Evolutionary conservation across 2,797 vertebrate genomes (phyloP), one percentile per base, ranked within the genome.

Genomic region (Botia almorhae): DNA sequence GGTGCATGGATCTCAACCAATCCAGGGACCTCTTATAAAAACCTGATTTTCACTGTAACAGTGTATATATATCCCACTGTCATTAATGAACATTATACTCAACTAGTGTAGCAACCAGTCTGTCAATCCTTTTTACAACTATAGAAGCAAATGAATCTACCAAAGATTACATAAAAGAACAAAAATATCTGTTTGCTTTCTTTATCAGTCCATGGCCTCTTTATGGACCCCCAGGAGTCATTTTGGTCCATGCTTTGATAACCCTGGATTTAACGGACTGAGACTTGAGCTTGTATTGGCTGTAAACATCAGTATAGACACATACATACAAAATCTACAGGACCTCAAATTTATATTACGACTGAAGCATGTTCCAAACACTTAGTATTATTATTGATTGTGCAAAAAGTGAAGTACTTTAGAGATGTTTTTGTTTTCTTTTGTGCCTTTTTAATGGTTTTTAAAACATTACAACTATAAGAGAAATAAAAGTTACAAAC

Each of bases 401-500:
- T 53, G 16, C 51, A 14, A 63, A 71, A 63, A 53, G 17, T 61
- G 72, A 33, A 61, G 7, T 46, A 10, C 48, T 55, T 70, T 26
- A 29, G 36, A 68, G 33, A 36, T 19, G n/a, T 58, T 65, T 39
- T 17, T 64, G 13, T 16, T 68, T 79, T 56, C 13, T 79, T 58
- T 88, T 94, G 88, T 91, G 60, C 78, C 73, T 89, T 91, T 90
- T 91, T 90, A 92, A 91, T 92, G 85, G 87, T 91, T 92, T 93
- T 90, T 85, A 88, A 91, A 93, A 93, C 93, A 94, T 93, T 95
- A 94, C 95, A 97, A 91, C 94, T 95, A 96, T 95, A 95, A 93
- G 94, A 92, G 93, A 97, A 95, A 95, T 94, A 95, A 92, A 93
- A 92, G 94, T 96, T 95, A 97, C 95, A 98, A 94, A 95, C 92